These are phyloP conservation scores for Epirrhoe alternata DNA, from an alignment of 2,888 invertebrate species.

Conservation along the genomic window DNA sequence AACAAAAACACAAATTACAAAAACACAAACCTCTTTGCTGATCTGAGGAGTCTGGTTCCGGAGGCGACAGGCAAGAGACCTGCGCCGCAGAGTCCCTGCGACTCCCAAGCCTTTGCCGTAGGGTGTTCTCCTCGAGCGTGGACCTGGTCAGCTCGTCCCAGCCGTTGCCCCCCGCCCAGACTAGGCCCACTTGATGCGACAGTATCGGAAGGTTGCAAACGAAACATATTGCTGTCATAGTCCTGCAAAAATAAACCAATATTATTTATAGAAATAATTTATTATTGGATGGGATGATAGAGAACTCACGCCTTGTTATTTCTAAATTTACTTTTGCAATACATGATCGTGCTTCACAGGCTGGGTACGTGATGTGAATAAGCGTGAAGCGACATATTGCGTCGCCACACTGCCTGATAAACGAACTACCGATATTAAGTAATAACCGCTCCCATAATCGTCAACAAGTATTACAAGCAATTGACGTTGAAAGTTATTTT, in stretches of 20 bases:
- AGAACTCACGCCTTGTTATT: conserved; percentile 79
- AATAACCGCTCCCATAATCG: conserved; percentile 78
- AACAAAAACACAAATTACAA: background rate
- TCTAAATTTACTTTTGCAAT: conserved; percentile 67
- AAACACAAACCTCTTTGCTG: conserved; percentile 70
- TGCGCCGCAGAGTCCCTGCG: conserved; percentile 96
- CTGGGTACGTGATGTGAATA: conserved; percentile 58
- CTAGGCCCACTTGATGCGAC: conserved; percentile 96
- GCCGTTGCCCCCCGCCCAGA: conserved; percentile 97
- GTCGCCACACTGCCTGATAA: conserved; percentile 75
- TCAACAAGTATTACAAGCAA: conserved; percentile 69
- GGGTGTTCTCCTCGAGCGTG: conserved; percentile 92
- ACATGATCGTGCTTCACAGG: conserved; percentile 61
- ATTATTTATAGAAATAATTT: conserved; percentile 31
- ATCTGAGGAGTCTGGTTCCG: conserved; percentile 90
- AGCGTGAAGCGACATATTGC: conserved; percentile 70
- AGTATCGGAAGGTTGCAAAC: conserved; percentile 98
- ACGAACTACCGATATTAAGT: conserved; percentile 74
- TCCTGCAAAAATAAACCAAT: conserved; percentile 85
- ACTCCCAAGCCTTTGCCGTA: conserved; percentile 93
- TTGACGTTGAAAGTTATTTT: conserved; percentile 54
- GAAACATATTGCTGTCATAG: conserved; percentile 97
- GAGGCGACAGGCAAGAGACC: conserved; percentile 93
- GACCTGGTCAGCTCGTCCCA: conserved; percentile 97
- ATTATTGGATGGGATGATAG: background rate